Evolutionary conservation across 2,113 vertebrate genomes (phyloP), one percentile per base, ranked within the genome.

Genomic region (Heptranchias perlo): DNA sequence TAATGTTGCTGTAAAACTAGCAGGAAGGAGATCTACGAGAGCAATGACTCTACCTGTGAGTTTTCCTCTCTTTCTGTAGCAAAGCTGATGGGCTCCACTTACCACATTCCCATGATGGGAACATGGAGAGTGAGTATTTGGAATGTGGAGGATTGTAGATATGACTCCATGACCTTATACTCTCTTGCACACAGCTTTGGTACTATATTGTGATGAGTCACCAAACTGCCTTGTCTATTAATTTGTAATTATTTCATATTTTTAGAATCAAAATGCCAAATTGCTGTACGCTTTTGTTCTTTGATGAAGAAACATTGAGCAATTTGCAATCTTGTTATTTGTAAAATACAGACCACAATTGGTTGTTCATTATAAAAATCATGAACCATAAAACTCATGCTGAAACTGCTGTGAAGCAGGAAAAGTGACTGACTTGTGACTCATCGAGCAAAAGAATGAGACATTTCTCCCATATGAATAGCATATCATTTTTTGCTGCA

Each of bases 351-450:
- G 87, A 35, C 78, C 87, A 91, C 28, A 91, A 91, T 58, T 31
- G 11, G 10, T 35, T n/a, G 52, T 91, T 35, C 49, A 91, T 58
- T 16, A 91, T 35, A 58, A 39, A 91, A 39, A 62, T 31, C 49
- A 39, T 39, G 58, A 93, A 62, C 58, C 89, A 44, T 62, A 62
- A 93, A 93, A 93, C 58, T 62, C 89, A 93, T 62, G n/a, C 39
- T 92, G 89, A 64, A 93, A 93, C 89, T 64, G 13, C 89, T 21
- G 54, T 62, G 89, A 16, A 93, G n/a, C 35, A 93, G 58, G 89
- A 93, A 92, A 64, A 64, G 35, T 23, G 58, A 93, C 16, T 93
- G 58, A 39, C 5, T 39, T 61, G 54, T 92, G 89, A 92, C 54
- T 93, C 89, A 93, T 62, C 58, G 14, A 35, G 18, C 14, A 62